Conservation (phyloP, 2,113 vertebrate species). For the Phocoena phocoena region DNA sequence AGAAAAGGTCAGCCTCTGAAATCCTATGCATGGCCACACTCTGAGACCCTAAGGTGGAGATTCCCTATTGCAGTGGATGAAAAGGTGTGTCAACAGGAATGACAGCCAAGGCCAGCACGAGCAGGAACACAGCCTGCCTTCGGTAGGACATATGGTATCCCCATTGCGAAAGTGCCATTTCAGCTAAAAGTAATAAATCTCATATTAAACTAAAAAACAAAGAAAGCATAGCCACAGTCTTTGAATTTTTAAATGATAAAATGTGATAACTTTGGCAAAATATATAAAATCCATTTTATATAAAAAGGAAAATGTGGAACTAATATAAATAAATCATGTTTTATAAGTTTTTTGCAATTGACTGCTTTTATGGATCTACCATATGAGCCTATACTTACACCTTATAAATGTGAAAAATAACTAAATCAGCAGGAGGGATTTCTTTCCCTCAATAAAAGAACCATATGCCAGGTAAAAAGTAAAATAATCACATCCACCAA, state of each 20-base stretch:
- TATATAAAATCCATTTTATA: conserved; percentile 39
- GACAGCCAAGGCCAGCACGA: background rate
- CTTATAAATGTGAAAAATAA: conserved; percentile 63
- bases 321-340: conserved; percentile 55
- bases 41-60: background rate
- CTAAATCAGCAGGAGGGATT: conserved; percentile 52
- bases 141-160: background rate
- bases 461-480: conserved; percentile 46
- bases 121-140: background rate
- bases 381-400: conserved; percentile 54
- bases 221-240: background rate
- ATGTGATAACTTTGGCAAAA: conserved; percentile 43
- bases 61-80: background rate
- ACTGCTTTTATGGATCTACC: conserved; percentile 58
- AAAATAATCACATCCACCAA: conserved; percentile 18
- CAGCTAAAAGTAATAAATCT: conserved; percentile 35
- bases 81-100: background rate
- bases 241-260: conserved; percentile 58
- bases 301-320: conserved; percentile 59
- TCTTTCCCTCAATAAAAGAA: conserved; percentile 52
- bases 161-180: conserved; percentile 3
- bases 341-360: conserved; percentile 62
- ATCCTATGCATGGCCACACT: too few relatives aligned
- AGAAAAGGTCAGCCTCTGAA: background rate
- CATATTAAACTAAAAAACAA: conserved; percentile 48